Percentiles rank a stretch among this genome's conserved stretches.
These are phyloP conservation scores for Cydia amplana DNA, from an alignment of 1,140 invertebrate species.

Conservation along the genomic window DNA sequence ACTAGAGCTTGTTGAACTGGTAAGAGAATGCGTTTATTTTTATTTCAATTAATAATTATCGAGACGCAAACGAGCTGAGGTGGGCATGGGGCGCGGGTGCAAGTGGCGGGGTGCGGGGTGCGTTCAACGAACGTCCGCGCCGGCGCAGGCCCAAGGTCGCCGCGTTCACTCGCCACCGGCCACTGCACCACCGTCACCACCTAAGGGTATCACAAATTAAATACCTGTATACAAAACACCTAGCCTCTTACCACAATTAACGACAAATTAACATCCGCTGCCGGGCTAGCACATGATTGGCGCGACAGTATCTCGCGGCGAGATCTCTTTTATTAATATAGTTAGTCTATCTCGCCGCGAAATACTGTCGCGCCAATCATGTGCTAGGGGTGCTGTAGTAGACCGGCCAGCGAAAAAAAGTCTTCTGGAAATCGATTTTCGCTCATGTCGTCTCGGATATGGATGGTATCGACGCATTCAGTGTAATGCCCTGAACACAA, in stretches of 20 bases:
- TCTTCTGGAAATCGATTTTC: too few species aligned
- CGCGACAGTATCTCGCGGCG: too few species aligned
- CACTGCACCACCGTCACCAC: conserved; percentile 44
- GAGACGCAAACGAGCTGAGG: conserved; percentile 44
- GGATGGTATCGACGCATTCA: too few species aligned
- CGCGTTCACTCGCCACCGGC: conserved; percentile 65
- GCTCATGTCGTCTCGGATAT: too few species aligned
- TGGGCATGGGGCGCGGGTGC: conserved; percentile 40
- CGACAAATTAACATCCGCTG: conserved; percentile 8
- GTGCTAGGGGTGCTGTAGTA: too few species aligned
- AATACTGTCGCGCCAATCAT: too few species aligned
- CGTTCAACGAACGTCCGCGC: conserved; percentile 77
- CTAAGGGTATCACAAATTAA: conserved; percentile 38
- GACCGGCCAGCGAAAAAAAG: too few species aligned
- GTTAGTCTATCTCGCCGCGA: too few species aligned
- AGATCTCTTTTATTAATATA: too few species aligned
- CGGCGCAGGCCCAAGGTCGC: conserved; percentile 72
- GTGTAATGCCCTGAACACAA: too few species aligned
- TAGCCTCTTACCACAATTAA: conserved; percentile 40
- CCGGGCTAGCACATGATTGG: too few species aligned
- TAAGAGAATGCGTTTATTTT: conserved; percentile 21
- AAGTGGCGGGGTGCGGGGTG: conserved; percentile 41
- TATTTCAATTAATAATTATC: conserved; percentile 42
- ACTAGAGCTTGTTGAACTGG: background rate
- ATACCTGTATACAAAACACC: conserved; percentile 36